Conservation (phyloP, 2,888 invertebrate genomes). For the Aphodius sticticus region DNA sequence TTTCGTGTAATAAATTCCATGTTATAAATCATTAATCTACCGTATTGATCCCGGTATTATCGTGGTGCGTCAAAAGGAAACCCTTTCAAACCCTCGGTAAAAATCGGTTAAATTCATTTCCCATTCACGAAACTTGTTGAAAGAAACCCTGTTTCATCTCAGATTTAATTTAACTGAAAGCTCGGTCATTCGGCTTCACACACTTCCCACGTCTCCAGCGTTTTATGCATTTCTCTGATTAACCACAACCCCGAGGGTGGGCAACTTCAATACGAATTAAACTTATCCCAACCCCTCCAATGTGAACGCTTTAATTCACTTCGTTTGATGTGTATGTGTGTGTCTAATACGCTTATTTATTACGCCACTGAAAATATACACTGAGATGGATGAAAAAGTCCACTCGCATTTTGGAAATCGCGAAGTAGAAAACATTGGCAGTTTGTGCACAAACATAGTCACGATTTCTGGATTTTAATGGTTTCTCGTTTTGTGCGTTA, state of each 20-base stretch:
- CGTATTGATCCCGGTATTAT: too few relatives aligned
- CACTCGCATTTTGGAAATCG: neutral
- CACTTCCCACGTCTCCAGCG: neutral
- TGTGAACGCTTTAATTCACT: neutral
- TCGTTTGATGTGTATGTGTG: neutral
- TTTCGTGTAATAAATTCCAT: too few relatives aligned
- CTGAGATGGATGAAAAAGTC: neutral
- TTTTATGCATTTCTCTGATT: conserved; percentile 4
- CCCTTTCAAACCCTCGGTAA: neutral
- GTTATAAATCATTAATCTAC: too few relatives aligned
- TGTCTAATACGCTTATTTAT: neutral
- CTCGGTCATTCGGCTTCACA: neutral
- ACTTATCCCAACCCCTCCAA: neutral
- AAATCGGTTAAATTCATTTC: neutral
- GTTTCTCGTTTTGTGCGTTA: too few relatives aligned
- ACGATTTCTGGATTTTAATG: too few relatives aligned
- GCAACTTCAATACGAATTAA: neutral
- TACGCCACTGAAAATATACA: neutral
- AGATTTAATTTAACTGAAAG: conserved; percentile 4
- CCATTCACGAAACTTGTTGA: neutral
- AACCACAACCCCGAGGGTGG: neutral
- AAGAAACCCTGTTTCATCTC: neutral
- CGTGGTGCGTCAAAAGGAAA: neutral
- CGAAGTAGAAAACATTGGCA: neutral
- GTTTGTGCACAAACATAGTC: too few relatives aligned